Base-by-base conservation (phyloP, 2,888 invertebrate species). In the Drosophila lacicola region DNA sequence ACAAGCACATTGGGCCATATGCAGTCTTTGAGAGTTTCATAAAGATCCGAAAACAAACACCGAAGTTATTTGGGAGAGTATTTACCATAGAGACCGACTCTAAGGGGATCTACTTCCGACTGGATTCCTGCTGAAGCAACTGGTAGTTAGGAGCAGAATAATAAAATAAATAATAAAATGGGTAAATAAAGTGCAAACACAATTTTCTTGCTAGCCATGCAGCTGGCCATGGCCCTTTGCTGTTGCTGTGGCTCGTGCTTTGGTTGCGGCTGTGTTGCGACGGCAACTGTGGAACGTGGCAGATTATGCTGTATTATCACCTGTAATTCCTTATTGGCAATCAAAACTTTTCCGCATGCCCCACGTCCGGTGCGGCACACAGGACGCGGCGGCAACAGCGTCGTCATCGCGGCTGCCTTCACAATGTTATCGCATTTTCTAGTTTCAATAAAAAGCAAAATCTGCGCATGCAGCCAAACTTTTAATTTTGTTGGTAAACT, bases 241-340 rank as follows among this genome's bases (percentile, higher is more conserved):
- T 54, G 36, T 14, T 37, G 54, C n/a, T 54, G 34, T 19, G 42
- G 36, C n/a, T 44, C 54, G 62, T 74, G 64, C 47, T 63, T 9
- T 53, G 67, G 62, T 42, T 44, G 51, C 36, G 42, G 49, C 53
- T 41, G 19, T 46, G 55, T 55, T 58, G 64, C 21, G 41, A 21
- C 21, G 54, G 56, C 67, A 55, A 70, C 72, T 67, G 50, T 70
- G 75, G 76, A 86, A 83, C 82, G 82, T 83, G 82, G 84, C 74
- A 83, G 85, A 85, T 88, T 90, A 90, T 82, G 83, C 77, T 85
- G 82, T 83, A 88, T 90, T 90, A 90, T 88, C 91, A 89, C 91
- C 90, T 90, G 90, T 84, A 90, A 90, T 85, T 89, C 81, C 82
- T 84, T 90, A 89, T 90, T 90, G 90, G 81, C 90, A 91, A 90